Evolutionary conservation across 2,113 vertebrate species (phyloP).

Genomic region (Lophura nycthemera): DNA sequence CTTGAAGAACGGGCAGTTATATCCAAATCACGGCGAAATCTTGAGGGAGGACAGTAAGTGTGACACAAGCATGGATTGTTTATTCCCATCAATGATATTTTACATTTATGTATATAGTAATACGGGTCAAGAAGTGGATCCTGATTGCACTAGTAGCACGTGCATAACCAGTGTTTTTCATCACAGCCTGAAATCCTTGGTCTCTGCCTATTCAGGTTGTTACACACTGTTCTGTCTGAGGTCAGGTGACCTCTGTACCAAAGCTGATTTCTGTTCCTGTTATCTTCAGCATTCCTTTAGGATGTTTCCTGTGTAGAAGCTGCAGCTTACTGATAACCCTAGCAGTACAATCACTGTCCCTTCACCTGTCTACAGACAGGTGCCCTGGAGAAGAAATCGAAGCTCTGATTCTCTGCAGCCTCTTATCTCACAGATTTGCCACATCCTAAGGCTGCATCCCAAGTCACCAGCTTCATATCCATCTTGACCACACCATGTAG

Average conservation of each 20-base stretch:
- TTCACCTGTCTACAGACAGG: neutral
- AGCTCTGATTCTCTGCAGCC: neutral
- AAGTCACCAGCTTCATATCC: neutral
- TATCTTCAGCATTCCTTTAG: slow-evolving; percentile 3
- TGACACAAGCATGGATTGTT: neutral
- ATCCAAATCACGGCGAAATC: neutral
- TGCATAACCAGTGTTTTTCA: neutral
- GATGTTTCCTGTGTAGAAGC: neutral
- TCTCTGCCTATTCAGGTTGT: neutral
- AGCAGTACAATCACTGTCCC: neutral
- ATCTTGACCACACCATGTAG: neutral
- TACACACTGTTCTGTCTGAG: neutral
- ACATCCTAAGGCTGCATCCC: rapidly evolving
- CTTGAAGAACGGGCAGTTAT: neutral
- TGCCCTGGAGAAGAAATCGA: neutral
- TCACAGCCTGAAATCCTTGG: neutral
- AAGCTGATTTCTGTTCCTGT: neutral
- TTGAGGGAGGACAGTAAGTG: neutral
- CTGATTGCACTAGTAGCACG: neutral
- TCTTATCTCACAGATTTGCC: neutral
- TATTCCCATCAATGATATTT: neutral
- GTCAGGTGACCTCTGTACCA: neutral
- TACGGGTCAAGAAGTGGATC: neutral
- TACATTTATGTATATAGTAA: neutral
- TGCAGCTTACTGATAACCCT: slow-evolving; percentile 27